Evolutionary conservation across 2,797 vertebrate species (phyloP), one percentile per base, ranked within the genome.

Genomic region (Malurus splendens): DNA sequence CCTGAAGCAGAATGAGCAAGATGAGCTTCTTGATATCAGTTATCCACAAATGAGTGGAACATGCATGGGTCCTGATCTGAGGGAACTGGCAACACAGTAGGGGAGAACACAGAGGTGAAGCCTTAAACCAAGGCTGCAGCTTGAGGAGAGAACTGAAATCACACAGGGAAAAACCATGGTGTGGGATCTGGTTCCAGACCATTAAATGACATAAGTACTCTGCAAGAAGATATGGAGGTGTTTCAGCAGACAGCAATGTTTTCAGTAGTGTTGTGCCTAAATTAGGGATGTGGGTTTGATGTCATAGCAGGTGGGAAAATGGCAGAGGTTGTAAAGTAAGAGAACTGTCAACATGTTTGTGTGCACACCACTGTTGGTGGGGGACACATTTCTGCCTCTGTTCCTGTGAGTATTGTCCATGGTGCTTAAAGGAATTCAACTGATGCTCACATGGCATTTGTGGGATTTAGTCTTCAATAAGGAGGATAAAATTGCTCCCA

Each of bases 101-200:
- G 10, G 30, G 14, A 38, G 16, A 72, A 20, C 9, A 32, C 2
- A 8, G 1, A 54, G 17, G 5, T 73, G 56, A 68, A 86, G 18
- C 33, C 28, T 50, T 32, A 51, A 28, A 81, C 11, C 2, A 14
- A 71, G 30, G 6, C 12, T 80, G 41, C 16, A 80, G 5, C 12
- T 57, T 57, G 30, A 74, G 33, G 14, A 71, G 18, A 47, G 2
- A 64, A 19, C 3, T 14, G 10, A 54, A 51, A 39, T 14, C 7
- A 48, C 1, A 2, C 20, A 36, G 5, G 62, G 27, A 41, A 17
- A 71, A 78, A 14, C 1, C 4, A 2, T 38, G 5, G 1, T 41
- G 24, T 52, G 17, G 28, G 11, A 64, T 27, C 45, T 60, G 33
- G 17, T 4, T 25, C 12, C 2, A 22, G 6, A 45, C 5, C 11